Percentiles rank a stretch among this genome's conserved stretches.
Evolutionary conservation across 2,888 invertebrate species (phyloP).

Genomic region (Drosophila nr. perissopoda): DNA sequence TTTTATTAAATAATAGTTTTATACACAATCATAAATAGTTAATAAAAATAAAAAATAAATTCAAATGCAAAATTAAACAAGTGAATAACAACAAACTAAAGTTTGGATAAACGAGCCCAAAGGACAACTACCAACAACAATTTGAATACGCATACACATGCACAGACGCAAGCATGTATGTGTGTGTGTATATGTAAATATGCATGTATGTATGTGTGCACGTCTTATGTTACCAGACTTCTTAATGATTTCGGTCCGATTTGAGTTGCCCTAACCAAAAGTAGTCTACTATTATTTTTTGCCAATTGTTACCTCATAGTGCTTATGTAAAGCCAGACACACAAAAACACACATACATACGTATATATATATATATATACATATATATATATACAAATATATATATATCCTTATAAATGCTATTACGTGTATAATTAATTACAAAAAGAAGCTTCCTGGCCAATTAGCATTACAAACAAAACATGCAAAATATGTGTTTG

Average conservation of each 20-base stretch:
- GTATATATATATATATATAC: background rate
- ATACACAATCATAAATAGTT: background rate
- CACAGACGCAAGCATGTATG: background rate
- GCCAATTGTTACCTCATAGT: slow-evolving; percentile 29
- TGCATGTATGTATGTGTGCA: background rate
- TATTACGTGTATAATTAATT: slow-evolving; percentile 2
- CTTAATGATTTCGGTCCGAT: background rate
- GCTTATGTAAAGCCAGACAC: slow-evolving; percentile 15
- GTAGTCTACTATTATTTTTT: background rate
- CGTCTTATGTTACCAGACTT: slow-evolving; percentile 3
- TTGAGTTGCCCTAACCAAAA: background rate
- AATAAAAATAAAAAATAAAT: background rate
- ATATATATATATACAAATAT: too few species aligned
- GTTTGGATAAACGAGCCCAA: background rate
- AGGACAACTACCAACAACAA: background rate
- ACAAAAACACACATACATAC: background rate
- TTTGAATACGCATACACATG: background rate
- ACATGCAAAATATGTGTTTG: slow-evolving; percentile 6
- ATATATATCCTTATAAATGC: slow-evolving; percentile 5
- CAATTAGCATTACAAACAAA: slow-evolving; percentile 12
- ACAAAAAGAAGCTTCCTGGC: background rate
- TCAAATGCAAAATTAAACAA: background rate
- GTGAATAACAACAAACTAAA: background rate
- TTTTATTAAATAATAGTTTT: background rate
- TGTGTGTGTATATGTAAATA: background rate